Evolutionary conservation across 2,888 invertebrate species (phyloP), one percentile per base, ranked within the genome.

Genomic region (Apamea monoglypha): DNA sequence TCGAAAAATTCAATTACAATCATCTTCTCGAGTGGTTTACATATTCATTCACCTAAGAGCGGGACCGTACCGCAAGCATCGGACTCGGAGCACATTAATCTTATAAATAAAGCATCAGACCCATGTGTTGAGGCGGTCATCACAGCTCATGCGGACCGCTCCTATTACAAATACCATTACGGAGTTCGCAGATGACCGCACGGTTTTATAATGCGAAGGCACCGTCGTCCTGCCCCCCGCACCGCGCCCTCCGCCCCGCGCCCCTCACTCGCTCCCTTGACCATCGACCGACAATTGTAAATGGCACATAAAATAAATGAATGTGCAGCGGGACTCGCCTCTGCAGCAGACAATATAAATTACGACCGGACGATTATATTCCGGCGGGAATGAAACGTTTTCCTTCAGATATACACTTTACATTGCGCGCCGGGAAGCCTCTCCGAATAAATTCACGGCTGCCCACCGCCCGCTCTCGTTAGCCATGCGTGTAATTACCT

Each of bases 221-320:
- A 95, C 91, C 95, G 93, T 92, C 93, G 93, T 93, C 93, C 92
- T 91, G 88, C 89, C 86, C 91, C 87, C 85, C 92, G 91, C 90
- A 90, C 90, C 89, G 88, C 88, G 74, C 91, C 91, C 91, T 91
- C 92, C 90, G 53, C 92, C 91, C 91, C 90, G 84, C 88, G 84
- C 89, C 92, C 92, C 92, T 92, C 91, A 88, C 93, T 93, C 91
- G 94, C 96, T 96, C 97, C 97, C 97, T 97, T 97, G 97, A 97
- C 97, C 97, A 97, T 97, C 97, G 97, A 97, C 97, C 97, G 97
- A 97, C 97, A 97, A 97, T 97, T 97, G 97, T 97, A 97, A 97
- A 97, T 97, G 97, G 97, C 97, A 97, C 97, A 97, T 97, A 97
- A 97, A 97, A 97, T 97, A 97, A 97, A 97, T 97, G 97, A 97